These are phyloP conservation scores for Scaptomyza tumidula DNA, from an alignment of 2,888 invertebrate species.

Conservation along the genomic window DNA sequence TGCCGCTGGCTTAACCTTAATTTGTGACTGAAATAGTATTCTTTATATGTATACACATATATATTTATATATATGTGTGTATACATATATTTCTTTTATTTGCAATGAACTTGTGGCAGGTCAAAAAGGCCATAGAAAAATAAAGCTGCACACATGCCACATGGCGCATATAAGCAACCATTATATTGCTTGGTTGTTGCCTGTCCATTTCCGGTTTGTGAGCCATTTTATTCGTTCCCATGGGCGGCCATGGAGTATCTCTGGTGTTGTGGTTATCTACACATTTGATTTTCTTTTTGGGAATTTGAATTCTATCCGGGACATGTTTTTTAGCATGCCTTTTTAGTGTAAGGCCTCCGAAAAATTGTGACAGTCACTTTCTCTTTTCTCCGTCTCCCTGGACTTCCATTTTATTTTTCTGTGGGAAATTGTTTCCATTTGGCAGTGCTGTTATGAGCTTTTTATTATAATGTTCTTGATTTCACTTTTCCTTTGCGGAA, in stretches of 20 bases:
- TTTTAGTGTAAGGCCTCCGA: conserved; percentile 5
- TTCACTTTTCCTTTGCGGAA: conserved; percentile 57
- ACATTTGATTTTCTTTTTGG: conserved; percentile 63
- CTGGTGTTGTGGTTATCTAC: conserved; percentile 67
- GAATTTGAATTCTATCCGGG: conserved; percentile 51
- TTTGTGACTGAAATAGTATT: conserved; percentile 53
- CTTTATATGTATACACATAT: background rate
- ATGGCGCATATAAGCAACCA: conserved; percentile 60
- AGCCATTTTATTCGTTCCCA: conserved; percentile 55
- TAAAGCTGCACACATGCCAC: conserved; percentile 33
- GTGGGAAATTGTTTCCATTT: conserved; percentile 47
- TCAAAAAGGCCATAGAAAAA: conserved; percentile 24
- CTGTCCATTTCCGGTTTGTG: conserved; percentile 72
- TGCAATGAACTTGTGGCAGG: conserved; percentile 60
- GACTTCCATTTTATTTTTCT: background rate
- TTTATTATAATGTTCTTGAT: conserved; percentile 77
- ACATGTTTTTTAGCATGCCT: conserved; percentile 19
- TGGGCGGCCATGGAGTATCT: conserved; percentile 18
- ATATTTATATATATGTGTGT: background rate
- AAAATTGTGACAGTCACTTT: conserved; percentile 34
- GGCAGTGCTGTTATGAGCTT: conserved; percentile 54
- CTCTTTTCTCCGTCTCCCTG: conserved; percentile 3
- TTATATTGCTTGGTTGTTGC: conserved; percentile 35
- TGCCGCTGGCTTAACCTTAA: conserved; percentile 54
- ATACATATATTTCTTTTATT: conserved; percentile 70